These are phyloP conservation scores for Leptinotarsa defecta DNA, from an alignment of 1,140 invertebrate species.

Conservation along the genomic window DNA sequence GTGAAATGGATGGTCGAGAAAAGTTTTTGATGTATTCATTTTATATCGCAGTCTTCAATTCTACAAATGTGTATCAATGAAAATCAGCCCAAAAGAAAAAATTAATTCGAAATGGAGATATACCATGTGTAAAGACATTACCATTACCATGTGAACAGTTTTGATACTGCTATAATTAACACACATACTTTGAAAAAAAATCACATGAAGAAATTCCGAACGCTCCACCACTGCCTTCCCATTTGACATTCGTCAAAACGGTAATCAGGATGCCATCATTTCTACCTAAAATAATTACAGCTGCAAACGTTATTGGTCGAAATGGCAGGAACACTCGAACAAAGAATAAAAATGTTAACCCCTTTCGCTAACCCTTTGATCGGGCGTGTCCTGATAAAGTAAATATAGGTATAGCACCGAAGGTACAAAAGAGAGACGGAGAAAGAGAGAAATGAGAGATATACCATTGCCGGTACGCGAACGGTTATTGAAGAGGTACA, in stretches of 20 bases:
- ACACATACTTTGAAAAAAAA: too few relatives aligned
- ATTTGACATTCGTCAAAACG: background rate
- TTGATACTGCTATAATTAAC: too few relatives aligned
- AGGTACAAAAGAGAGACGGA: slow-evolving; percentile 1
- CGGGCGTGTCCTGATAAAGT: slow-evolving; percentile 3
- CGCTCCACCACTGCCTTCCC: background rate
- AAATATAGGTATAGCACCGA: background rate
- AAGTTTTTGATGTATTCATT: too few relatives aligned
- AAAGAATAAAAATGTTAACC: slow-evolving; percentile 9
- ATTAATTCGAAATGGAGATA: too few relatives aligned
- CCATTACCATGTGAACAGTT: too few relatives aligned
- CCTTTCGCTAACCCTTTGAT: slow-evolving; percentile 5
- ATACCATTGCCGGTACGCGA: background rate
- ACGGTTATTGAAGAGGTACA: slow-evolving; percentile 24
- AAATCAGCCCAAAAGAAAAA: too few relatives aligned
- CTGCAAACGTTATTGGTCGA: background rate
- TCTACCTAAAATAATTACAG: background rate
- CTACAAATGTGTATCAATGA: too few relatives aligned
- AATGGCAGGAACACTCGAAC: background rate
- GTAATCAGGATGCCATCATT: background rate
- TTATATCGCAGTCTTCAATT: too few relatives aligned
- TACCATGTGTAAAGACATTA: too few relatives aligned
- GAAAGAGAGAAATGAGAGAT: background rate
- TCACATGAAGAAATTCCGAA: too few relatives aligned
- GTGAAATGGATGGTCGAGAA: too few relatives aligned